A percentile compares a stretch with the other conserved stretches of the same genome.
Conservation (phyloP, 2,888 invertebrate species). For the Eupithecia dodoneata region DNA sequence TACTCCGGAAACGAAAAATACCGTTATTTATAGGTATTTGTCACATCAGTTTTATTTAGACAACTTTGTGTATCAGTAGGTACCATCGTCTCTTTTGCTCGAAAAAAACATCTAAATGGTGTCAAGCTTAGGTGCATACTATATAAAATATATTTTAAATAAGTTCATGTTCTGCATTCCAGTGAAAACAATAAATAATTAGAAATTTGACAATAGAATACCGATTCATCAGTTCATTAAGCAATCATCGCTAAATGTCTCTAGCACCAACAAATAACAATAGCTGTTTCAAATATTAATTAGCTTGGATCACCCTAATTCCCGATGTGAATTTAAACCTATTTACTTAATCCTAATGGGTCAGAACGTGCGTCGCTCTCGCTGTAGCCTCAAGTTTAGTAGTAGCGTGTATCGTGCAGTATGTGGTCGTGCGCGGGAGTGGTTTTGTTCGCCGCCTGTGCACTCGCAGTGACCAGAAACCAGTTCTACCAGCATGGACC, state of each 20-base stretch:
- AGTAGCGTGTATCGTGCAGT: constrained; percentile 50
- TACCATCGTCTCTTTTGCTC: no score
- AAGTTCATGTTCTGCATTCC: background rate
- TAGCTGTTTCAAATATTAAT: background rate
- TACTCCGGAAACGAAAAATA: background rate
- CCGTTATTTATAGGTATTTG: background rate
- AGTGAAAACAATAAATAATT: background rate
- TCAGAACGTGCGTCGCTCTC: constrained; percentile 7
- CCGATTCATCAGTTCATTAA: background rate
- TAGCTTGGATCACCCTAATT: background rate
- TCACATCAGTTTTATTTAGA: no score
- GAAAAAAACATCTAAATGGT: background rate
- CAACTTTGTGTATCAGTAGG: no score
- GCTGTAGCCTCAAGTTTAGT: constrained; percentile 54
- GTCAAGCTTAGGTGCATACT: background rate
- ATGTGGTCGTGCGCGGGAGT: constrained; percentile 79
- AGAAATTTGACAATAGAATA: background rate
- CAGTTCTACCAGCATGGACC: constrained; percentile 86
- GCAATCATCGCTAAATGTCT: background rate
- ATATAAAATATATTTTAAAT: background rate
- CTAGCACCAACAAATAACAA: background rate
- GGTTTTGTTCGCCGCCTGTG: constrained; percentile 62
- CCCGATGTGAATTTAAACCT: background rate
- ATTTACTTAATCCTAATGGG: constrained; percentile 31
- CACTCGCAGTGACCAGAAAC: constrained; percentile 76